Conservation (phyloP, 2,888 invertebrate genomes). For the Drosophila monieri region DNA sequence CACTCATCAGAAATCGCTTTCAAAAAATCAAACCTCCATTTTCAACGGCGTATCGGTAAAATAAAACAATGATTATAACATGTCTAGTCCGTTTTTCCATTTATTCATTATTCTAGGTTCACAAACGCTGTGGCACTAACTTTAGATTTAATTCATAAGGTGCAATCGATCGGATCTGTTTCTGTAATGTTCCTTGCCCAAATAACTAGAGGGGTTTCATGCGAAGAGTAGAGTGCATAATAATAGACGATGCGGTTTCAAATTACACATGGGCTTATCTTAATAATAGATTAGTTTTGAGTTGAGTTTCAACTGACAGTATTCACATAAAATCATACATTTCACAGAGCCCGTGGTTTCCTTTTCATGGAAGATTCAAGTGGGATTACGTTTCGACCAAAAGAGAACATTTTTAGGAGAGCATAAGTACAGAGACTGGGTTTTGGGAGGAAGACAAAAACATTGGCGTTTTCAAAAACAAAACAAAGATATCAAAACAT, state of each 20-base stretch:
- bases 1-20: background rate
- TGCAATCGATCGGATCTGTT: slow-evolving; percentile 56
- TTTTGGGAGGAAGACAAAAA: slow-evolving; percentile 30
- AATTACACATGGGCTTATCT: slow-evolving; percentile 43
- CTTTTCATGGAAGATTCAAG: slow-evolving; percentile 59
- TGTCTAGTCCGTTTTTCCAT: slow-evolving; percentile 57
- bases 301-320: slow-evolving; percentile 56
- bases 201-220: slow-evolving; percentile 20
- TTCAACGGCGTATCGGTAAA: background rate
- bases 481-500: slow-evolving; percentile 58
- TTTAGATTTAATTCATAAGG: slow-evolving; percentile 63
- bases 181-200: slow-evolving; percentile 9
- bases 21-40: background rate
- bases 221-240: slow-evolving; percentile 30
- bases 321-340: slow-evolving; percentile 52
- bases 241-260: slow-evolving; percentile 27
- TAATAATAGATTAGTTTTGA: slow-evolving; percentile 43
- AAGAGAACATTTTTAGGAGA: slow-evolving; percentile 31
- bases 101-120: slow-evolving; percentile 63
- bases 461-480: slow-evolving; percentile 60
- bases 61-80: background rate
- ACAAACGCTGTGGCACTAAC: slow-evolving; percentile 73
- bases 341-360: background rate
- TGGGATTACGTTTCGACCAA: slow-evolving; percentile 28
- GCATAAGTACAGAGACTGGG: slow-evolving; percentile 20